Evolutionary conservation across 2,888 invertebrate genomes (phyloP), one percentile per base, ranked within the genome.

Genomic region (Sinodicranocentrus sp.): DNA sequence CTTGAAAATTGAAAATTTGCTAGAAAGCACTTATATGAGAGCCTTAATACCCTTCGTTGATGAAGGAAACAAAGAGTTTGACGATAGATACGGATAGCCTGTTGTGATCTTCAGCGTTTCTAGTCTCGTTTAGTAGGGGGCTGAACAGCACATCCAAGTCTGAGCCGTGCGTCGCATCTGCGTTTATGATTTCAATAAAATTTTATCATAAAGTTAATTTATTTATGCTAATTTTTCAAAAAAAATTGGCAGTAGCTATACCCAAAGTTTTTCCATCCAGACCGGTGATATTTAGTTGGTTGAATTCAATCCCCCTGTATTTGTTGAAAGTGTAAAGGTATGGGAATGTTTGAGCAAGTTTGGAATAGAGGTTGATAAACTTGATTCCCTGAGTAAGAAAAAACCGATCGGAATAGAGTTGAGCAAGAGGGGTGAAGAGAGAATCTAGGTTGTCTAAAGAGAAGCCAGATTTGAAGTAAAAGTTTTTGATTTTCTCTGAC

Each of bases 61-160:
- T 83, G 23, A 83, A 83, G 0, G 83, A 83, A 2, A 72, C 43
- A 76, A 76, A 83, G 3, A 83, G 52, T 39, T 72, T 77, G 1
- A 71, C 39, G 6, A 83, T 57, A 0, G 59, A 48, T 25, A 57
- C 72, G 25, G 83, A 83, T 10, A 77, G 10, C 54, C 63, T 15
- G 19, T 83, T 44, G n/a, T 63, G 59, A 5, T 52, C 72, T 2
- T 52, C 54, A 6, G 71, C 71, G 8, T 33, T 15, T 17, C 63
- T 33, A 8, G 57, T 57, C 19, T 33, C 17, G 5, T 25, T n/a
- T 17, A 77, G 72, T 10, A 83, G 26, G 2, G 83, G 83, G 23
- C 83, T 83, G 0, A 83, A 5, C 1, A 83, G 52, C 83, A 83
- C 76, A 17, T 83, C 83, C 43, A 83, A 43, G n/a, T 83, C 83